A percentile compares a stretch with the other conserved stretches of the same genome.
Conservation (phyloP, 1,140 invertebrate genomes). For the Vanessa tameamea region DNA sequence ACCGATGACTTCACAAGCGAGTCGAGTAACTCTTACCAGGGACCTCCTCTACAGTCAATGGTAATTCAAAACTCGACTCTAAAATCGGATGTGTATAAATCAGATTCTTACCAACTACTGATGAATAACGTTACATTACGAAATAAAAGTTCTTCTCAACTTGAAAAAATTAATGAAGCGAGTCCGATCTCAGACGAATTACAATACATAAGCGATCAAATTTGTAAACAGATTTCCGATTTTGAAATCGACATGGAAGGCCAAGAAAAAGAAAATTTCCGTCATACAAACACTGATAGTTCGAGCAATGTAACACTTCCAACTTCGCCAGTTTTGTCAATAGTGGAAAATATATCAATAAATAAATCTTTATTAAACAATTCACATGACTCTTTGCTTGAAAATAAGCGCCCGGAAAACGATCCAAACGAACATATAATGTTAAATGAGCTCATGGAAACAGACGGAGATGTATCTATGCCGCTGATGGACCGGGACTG, state of each 20-base stretch:
- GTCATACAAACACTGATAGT: slow-evolving; percentile 31
- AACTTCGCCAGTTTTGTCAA: slow-evolving; percentile 66
- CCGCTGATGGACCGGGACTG: slow-evolving; percentile 62
- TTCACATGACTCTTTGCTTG: slow-evolving; percentile 37
- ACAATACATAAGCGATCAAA: slow-evolving; percentile 14
- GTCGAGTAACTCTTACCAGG: slow-evolving; percentile 49
- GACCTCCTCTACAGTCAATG: slow-evolving; percentile 36
- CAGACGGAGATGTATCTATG: slow-evolving; percentile 49
- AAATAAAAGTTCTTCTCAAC: slow-evolving; percentile 20
- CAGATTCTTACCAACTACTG: slow-evolving; percentile 66
- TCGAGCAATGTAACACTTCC: slow-evolving; percentile 65
- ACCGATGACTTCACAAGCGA: slow-evolving; percentile 49
- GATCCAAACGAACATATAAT: slow-evolving; percentile 27
- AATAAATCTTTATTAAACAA: slow-evolving; percentile 49
- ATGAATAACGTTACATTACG: slow-evolving; percentile 40
- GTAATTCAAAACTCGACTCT: slow-evolving; percentile 50
- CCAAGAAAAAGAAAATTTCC: slow-evolving; percentile 20
- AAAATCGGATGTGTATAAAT: slow-evolving; percentile 57
- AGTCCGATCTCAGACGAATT: slow-evolving; percentile 18
- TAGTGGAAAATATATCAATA: slow-evolving; percentile 70
- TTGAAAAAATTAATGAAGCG: slow-evolving; percentile 57
- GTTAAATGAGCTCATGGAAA: slow-evolving; percentile 52
- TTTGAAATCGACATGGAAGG: slow-evolving; percentile 22
- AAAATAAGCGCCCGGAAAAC: slow-evolving; percentile 34
- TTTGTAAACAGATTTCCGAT: slow-evolving; percentile 14